phyloP scores from a whole-genome alignment of 2,888 invertebrate genomes.

The Pristionchus mayeri region DNA sequence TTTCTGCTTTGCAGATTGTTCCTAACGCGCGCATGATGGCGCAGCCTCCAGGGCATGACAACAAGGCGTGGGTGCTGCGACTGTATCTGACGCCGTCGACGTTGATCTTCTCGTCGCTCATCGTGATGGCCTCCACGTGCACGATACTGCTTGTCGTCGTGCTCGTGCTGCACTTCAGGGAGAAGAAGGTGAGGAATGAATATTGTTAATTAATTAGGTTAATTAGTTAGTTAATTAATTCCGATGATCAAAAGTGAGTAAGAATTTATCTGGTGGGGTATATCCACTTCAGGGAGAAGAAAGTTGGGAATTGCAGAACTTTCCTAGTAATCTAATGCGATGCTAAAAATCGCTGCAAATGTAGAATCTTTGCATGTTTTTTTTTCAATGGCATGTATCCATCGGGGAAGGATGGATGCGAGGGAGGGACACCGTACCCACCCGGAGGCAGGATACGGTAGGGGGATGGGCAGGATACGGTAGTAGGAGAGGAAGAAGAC shows the following conservation, averaged over 20 bases:
- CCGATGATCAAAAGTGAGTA: background rate
- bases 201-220: background rate
- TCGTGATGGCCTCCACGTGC: conserved; percentile 70
- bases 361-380: too few species aligned
- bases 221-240: too few species aligned
- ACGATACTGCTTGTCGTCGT: conserved; percentile 70
- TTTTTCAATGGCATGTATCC: too few species aligned
- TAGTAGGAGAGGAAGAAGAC: too few species aligned
- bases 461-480: too few species aligned
- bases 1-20: conserved; percentile 79
- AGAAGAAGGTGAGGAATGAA: conserved; percentile 61
- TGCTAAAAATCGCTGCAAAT: too few species aligned
- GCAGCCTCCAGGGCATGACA: conserved; percentile 83
- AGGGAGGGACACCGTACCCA: too few species aligned
- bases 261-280: background rate
- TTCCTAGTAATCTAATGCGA: too few species aligned
- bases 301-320: too few species aligned
- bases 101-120: conserved; percentile 67
- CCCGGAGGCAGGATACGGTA: too few species aligned
- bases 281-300: conserved; percentile 14
- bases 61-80: conserved; percentile 67
- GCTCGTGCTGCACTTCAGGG: conserved; percentile 66
- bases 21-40: conserved; percentile 98
- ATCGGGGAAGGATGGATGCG: too few species aligned
- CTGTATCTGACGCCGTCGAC: conserved; percentile 75